A percentile compares a stretch with the other conserved stretches of the same genome.
Conservation (phyloP, 1,140 invertebrate species). For the Camponotus vicinus region DNA sequence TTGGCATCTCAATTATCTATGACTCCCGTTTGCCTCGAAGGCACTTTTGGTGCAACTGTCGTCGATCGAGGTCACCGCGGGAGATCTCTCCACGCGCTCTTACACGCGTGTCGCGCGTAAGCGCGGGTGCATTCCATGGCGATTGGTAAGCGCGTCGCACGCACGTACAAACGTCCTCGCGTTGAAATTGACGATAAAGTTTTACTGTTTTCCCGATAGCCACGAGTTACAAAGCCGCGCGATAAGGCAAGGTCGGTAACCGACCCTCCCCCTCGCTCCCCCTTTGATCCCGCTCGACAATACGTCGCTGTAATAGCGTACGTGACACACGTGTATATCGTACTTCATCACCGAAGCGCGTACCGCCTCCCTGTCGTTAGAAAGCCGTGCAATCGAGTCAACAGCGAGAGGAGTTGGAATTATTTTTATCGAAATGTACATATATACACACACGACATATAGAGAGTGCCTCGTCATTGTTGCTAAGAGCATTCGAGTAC, state of each 20-base stretch:
- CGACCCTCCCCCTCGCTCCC: slow-evolving; percentile 56
- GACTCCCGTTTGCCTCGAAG: background rate
- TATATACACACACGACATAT: background rate
- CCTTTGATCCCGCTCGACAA: slow-evolving; percentile 44
- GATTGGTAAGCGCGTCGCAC: slow-evolving; percentile 41
- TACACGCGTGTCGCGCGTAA: slow-evolving; percentile 9
- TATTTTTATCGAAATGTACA: slow-evolving; percentile 32
- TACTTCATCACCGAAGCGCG: slow-evolving; percentile 8
- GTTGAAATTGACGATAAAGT: slow-evolving; percentile 72
- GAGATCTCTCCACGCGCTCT: background rate
- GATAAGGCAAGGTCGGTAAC: slow-evolving; percentile 79
- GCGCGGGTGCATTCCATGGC: slow-evolving; percentile 42
- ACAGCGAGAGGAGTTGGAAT: slow-evolving; percentile 12
- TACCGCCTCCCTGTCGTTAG: slow-evolving; percentile 49
- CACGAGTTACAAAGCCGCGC: slow-evolving; percentile 65
- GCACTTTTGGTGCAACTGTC: background rate
- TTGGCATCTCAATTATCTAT: background rate
- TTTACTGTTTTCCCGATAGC: slow-evolving; percentile 75
- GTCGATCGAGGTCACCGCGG: background rate
- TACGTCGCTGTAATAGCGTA: slow-evolving; percentile 50
- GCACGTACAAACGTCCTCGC: slow-evolving; percentile 2
- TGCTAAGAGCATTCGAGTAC: background rate
- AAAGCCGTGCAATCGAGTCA: slow-evolving; percentile 25
- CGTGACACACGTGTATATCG: slow-evolving; percentile 54
- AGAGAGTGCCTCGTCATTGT: slow-evolving; percentile 1